Evolutionary conservation across 2,113 vertebrate genomes (phyloP), one percentile per base, ranked within the genome.

Genomic region (Lagopus leucura): DNA sequence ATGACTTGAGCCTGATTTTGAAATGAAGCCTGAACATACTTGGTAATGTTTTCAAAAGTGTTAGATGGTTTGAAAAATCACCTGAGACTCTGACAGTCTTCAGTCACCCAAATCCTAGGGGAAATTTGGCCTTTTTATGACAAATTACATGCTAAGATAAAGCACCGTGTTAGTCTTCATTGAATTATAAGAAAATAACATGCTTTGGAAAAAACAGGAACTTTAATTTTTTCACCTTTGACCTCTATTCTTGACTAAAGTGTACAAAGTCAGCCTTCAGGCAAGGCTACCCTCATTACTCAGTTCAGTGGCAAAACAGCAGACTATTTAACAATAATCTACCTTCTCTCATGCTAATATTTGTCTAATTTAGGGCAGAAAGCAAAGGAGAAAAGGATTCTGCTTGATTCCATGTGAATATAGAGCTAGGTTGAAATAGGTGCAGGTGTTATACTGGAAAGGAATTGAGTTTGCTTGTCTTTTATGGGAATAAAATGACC

Each of bases 211-310:
- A 92, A 92, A 90, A 82, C 28, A 18, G n/a, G 43, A 82, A 85
- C 82, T 88, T 71, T 28, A 88, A 71, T 70, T 75, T 75, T 84
- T 87, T 61, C 63, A n/a, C 72, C 2, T 0, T 61, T 79, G 92
- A 84, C 61, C 32, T 74, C 70, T 90, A 40, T 65, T 81, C 54
- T 71, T 83, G 81, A 91, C 73, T 91, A 73, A 91, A 94, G 69
- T 48, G 40, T 70, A 45, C 57, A 43, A 82, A 88, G 50, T 67
- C 58, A 54, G 24, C 63, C 58, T 86, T 82, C 47, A 82, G 85
- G 64, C 50, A 80, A 76, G 60, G 52, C 84, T 88, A 75, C 13
- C 24, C 55, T 83, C 12, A 50, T 87, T 52, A 74, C 42, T 60
- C 43, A n/a, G 43, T 43, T 84, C 22, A 38, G 52, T 88, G 52